Conservation (phyloP, 2,797 vertebrate genomes). For the Tachyglossus aculeatus region DNA sequence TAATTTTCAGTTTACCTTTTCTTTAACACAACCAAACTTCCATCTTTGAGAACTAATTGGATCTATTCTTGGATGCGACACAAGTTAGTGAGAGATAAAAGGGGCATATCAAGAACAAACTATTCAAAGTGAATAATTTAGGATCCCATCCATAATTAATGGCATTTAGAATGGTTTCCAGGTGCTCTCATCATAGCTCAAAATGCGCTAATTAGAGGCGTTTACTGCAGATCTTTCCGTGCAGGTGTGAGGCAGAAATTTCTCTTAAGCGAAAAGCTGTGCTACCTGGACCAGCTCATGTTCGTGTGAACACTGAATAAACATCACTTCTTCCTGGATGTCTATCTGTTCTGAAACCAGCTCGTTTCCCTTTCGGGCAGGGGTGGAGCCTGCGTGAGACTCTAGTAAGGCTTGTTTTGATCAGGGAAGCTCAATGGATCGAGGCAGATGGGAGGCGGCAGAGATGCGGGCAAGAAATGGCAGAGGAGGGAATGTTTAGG, state of each 20-base stretch:
- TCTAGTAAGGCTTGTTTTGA: too few species aligned
- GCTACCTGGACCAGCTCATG: slow-evolving; percentile 12
- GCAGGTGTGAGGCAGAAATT: slow-evolving; percentile 69
- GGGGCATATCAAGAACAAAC: slow-evolving; percentile 60
- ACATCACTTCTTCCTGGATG: slow-evolving; percentile 1
- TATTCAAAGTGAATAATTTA: slow-evolving; percentile 78
- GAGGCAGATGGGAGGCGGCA: not conserved
- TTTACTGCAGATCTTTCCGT: slow-evolving; percentile 65
- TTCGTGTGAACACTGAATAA: slow-evolving; percentile 16
- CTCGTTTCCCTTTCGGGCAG: not conserved
- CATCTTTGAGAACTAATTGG: slow-evolving; percentile 63
- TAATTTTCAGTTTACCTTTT: slow-evolving; percentile 69
- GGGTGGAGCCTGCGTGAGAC: not conserved
- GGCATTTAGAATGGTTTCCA: slow-evolving; percentile 72
- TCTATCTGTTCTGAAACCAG: not conserved
- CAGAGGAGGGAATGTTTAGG: too few species aligned
- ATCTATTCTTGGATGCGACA: slow-evolving; percentile 67
- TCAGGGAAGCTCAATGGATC: not conserved
- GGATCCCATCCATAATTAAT: slow-evolving; percentile 78
- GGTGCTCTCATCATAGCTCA: slow-evolving; percentile 72
- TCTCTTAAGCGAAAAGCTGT: slow-evolving; percentile 11
- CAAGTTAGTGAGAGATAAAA: slow-evolving; percentile 73
- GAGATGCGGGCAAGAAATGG: too few species aligned
- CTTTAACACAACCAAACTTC: slow-evolving; percentile 59
- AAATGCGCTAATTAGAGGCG: slow-evolving; percentile 75